Conservation (phyloP, 2,888 invertebrate species). For the Netelia melanura region DNA sequence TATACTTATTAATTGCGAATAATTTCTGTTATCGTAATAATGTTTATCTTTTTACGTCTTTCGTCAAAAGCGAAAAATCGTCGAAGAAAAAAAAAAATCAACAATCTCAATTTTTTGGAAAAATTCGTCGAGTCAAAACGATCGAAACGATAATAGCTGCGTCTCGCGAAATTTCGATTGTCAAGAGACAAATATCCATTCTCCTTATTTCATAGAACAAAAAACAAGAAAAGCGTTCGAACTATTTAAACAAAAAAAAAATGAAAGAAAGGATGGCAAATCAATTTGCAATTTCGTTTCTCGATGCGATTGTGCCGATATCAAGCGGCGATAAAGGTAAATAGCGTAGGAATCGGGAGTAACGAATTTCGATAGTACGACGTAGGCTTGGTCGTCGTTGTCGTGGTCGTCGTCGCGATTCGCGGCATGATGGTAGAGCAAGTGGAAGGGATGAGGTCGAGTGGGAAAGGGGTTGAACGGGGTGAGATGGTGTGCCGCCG, state of each 20-base stretch:
- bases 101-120: too few relatives aligned
- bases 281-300: too few relatives aligned
- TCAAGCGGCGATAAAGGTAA: conserved; percentile 1
- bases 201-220: too few relatives aligned
- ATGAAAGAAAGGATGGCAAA: neutral
- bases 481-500: conserved; percentile 55
- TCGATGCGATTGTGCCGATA: neutral
- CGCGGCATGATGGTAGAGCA: neutral
- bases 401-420: neutral
- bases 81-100: too few relatives aligned
- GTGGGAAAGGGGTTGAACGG: conserved; percentile 49
- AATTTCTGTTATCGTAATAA: too few relatives aligned
- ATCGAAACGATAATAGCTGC: too few relatives aligned
- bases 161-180: too few relatives aligned
- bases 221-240: neutral
- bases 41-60: too few relatives aligned
- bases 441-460: conserved; percentile 20
- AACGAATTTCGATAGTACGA: conserved; percentile 9
- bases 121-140: too few relatives aligned
- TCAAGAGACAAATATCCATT: too few relatives aligned
- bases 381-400: neutral
- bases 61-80: too few relatives aligned
- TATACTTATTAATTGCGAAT: too few relatives aligned
- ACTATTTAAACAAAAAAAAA: neutral
- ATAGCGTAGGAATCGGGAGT: conserved; percentile 1